phyloP scores from a whole-genome alignment of 1,140 invertebrate species.

The Stenopsyche tienmushanensis region DNA sequence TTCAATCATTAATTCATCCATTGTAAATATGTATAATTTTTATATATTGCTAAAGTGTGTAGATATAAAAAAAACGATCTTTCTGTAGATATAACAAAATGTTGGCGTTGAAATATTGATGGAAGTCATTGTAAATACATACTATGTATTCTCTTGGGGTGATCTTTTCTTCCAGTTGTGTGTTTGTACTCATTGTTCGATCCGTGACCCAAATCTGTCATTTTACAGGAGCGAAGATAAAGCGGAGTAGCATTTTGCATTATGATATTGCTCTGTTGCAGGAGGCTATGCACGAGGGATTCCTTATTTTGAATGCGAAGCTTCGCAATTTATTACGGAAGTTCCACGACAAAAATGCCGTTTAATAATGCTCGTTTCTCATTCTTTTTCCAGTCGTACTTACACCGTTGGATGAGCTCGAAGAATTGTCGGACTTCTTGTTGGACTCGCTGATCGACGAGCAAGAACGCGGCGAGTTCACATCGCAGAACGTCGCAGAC shows the following conservation, averaged over 20 bases:
- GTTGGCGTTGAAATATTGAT: too few species aligned
- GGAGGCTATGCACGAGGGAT: neutral
- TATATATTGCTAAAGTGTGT: too few species aligned
- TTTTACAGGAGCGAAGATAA: neutral
- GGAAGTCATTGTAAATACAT: too few species aligned
- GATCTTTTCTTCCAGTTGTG: too few species aligned
- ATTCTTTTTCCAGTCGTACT: slow-evolving; percentile 28
- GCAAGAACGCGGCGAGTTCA: slow-evolving; percentile 31
- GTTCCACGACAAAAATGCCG: neutral
- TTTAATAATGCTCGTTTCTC: too few species aligned
- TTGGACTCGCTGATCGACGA: slow-evolving; percentile 27
- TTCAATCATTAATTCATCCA: too few species aligned
- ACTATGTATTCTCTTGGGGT: too few species aligned
- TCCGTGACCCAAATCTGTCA: slow-evolving; percentile 16
- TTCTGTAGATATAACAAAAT: too few species aligned
- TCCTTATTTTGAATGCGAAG: neutral
- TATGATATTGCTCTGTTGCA: slow-evolving; percentile 5
- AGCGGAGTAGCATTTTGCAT: slow-evolving; percentile 9
- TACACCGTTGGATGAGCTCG: neutral
- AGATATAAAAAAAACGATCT: too few species aligned
- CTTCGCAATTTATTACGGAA: neutral
- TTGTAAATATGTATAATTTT: too few species aligned
- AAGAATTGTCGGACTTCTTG: slow-evolving; percentile 24
- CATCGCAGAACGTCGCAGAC: slow-evolving; percentile 5
- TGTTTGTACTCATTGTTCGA: too few species aligned